Percentiles rank a stretch among this genome's conserved stretches.
Conservation (phyloP, 2,797 vertebrate species). For the Sebastes reedi region DNA sequence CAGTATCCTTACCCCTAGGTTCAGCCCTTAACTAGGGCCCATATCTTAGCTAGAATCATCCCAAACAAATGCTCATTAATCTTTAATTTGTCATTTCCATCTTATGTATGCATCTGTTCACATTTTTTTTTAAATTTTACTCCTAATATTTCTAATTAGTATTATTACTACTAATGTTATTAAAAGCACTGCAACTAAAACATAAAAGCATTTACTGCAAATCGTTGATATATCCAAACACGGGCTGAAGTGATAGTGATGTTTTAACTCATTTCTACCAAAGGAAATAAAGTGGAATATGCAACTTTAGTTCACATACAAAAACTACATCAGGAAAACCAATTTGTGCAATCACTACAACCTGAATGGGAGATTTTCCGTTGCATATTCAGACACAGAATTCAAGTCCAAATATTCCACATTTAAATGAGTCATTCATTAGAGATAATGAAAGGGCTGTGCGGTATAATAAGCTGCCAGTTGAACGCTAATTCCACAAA, state of each 20-base stretch:
- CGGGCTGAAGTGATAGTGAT: background rate
- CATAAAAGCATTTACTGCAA: background rate
- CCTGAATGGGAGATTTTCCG: conserved; percentile 5
- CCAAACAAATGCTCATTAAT: background rate
- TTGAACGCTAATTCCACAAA: conserved; percentile 53
- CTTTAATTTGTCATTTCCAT: background rate
- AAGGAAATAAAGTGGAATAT: background rate
- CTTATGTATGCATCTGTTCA: background rate
- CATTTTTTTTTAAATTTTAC: background rate
- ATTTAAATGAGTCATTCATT: conserved; percentile 54
- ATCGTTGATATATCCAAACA: background rate
- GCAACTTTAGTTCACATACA: background rate
- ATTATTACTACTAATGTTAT: background rate
- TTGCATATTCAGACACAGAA: conserved; percentile 25
- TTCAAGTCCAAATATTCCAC: conserved; percentile 23
- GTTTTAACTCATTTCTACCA: background rate
- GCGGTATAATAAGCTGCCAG: conserved; percentile 56
- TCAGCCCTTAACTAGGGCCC: background rate
- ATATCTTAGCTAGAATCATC: background rate
- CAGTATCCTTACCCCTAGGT: background rate
- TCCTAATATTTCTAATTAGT: background rate
- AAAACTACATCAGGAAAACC: background rate
- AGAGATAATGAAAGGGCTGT: conserved; percentile 58
- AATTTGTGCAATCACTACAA: background rate
- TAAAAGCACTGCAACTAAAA: background rate